These are phyloP conservation scores for Acromyrmex heyeri DNA, from an alignment of 1,140 invertebrate species.

Conservation along the genomic window DNA sequence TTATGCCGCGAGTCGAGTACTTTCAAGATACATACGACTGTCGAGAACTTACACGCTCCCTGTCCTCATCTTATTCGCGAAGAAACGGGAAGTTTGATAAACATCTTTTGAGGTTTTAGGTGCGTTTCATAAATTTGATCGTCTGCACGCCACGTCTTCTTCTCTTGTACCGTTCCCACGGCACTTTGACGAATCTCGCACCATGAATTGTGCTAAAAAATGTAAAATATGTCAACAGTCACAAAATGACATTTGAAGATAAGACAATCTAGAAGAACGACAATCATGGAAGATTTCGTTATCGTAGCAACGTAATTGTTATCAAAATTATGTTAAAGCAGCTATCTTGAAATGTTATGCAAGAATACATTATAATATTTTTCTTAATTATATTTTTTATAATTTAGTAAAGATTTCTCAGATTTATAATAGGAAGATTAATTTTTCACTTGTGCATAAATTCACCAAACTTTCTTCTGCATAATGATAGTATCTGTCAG, in stretches of 20 bases:
- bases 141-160: constrained; percentile 52
- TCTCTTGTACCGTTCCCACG: constrained; percentile 32
- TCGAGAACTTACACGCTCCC: constrained; percentile 75
- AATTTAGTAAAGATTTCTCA: neutral
- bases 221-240: neutral
- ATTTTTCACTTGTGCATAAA: neutral
- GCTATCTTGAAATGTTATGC: neutral
- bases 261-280: neutral
- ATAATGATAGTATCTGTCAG: constrained; percentile 12
- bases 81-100: constrained; percentile 68
- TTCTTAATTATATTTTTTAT: constrained; percentile 8
- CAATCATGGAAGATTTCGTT: neutral
- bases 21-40: constrained; percentile 79
- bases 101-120: constrained; percentile 75
- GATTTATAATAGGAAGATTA: neutral
- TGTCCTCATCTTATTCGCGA: constrained; percentile 71
- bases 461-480: neutral
- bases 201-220: constrained; percentile 33
- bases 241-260: neutral
- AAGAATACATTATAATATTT: neutral
- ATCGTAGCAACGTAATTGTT: neutral
- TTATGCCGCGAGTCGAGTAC: constrained; percentile 75
- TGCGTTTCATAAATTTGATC: constrained; percentile 75
- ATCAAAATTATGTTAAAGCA: neutral
- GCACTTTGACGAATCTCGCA: neutral